Evolutionary conservation across 2,888 invertebrate genomes (phyloP).

Genomic region (Alsophila aescularia): DNA sequence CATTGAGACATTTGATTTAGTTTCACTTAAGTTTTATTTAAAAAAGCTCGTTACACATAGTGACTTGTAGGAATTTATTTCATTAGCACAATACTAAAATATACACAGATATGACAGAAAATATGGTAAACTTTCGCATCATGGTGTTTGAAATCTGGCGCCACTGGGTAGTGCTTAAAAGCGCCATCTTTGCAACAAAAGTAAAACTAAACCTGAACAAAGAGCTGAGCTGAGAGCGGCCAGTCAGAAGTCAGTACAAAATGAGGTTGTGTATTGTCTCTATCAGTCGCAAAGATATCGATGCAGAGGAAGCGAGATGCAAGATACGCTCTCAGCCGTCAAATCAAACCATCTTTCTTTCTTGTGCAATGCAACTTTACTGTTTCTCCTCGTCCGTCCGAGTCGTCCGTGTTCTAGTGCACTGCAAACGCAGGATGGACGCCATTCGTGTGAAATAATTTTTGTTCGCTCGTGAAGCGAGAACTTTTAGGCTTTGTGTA

Average conservation of each 20-base stretch:
- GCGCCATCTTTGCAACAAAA: conserved; percentile 64
- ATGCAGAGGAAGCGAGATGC: conserved; percentile 65
- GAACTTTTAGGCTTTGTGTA: conserved; percentile 58
- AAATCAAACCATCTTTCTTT: conserved; percentile 81
- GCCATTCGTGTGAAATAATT: conserved; percentile 82
- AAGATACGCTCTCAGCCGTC: conserved; percentile 75
- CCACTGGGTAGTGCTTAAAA: conserved; percentile 4
- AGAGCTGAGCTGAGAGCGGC: conserved; percentile 77
- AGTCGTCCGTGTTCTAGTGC: conserved; percentile 76
- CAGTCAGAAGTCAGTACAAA: conserved; percentile 69
- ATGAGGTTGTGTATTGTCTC: conserved; percentile 78
- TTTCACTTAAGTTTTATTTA: too few relatives aligned
- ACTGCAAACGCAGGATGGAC: conserved; percentile 83
- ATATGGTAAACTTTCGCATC: too few relatives aligned
- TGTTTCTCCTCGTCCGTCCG: conserved; percentile 78
- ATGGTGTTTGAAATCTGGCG: conserved; percentile 32
- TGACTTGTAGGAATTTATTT: too few relatives aligned
- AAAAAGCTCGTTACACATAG: too few relatives aligned
- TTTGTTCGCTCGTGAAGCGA: conserved; percentile 67
- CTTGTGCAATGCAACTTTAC: conserved; percentile 85
- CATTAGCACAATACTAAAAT: not conserved
- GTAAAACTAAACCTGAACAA: conserved; percentile 70
- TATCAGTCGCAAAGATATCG: conserved; percentile 51
- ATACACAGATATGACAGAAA: too few relatives aligned
- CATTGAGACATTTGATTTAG: too few relatives aligned